Evolutionary conservation across 2,113 vertebrate genomes (phyloP).

Genomic region (Mesembrinibis cayennensis): DNA sequence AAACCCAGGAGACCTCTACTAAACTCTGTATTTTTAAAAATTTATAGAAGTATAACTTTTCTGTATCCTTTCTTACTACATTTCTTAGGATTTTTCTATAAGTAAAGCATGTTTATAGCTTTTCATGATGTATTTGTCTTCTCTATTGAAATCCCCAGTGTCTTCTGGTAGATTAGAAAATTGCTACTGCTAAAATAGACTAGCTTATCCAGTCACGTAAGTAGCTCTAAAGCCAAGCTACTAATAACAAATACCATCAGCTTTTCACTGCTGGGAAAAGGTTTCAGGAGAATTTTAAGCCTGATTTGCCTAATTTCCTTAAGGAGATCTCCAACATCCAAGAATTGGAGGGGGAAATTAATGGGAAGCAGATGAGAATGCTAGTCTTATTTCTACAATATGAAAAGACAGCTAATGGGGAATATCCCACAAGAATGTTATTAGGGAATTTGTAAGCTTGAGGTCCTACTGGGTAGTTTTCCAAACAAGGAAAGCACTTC

Average conservation of each 20-base stretch:
- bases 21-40: neutral
- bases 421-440: neutral
- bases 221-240: neutral
- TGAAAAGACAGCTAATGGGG: neutral
- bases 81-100: neutral
- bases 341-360: neutral
- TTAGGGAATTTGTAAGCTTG: neutral
- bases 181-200: neutral
- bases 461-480: neutral
- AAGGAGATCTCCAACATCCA: neutral
- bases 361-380: neutral
- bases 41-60: neutral
- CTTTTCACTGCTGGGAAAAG: neutral
- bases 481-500: neutral
- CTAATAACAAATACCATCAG: neutral
- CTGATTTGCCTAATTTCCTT: constrained; percentile 21
- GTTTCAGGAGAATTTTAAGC: constrained; percentile 12
- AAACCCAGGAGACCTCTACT: neutral
- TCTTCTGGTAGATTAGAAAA: neutral
- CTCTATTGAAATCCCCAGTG: neutral
- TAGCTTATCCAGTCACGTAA: neutral
- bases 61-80: neutral
- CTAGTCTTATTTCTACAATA: neutral
- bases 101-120: neutral
- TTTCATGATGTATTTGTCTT: neutral